These are phyloP conservation scores for Phymanthus crucifer DNA, from an alignment of 92 coral and sea anemone genomes.

Conservation along the genomic window DNA sequence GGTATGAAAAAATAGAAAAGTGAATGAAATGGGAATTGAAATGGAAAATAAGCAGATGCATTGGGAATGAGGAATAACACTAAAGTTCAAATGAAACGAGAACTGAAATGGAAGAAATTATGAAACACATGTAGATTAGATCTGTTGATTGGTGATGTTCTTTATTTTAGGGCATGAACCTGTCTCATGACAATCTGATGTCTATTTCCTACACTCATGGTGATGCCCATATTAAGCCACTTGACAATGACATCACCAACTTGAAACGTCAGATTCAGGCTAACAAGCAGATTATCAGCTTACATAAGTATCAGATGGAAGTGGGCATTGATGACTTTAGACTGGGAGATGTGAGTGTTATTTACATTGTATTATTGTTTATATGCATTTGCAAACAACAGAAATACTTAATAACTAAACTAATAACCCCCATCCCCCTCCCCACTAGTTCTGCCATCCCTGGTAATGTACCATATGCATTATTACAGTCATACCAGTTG, in stretches of 20 bases:
- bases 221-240: slow-evolving; percentile 82
- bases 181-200: slow-evolving; percentile 80
- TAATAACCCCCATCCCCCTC: too few species aligned
- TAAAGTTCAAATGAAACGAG: too few species aligned
- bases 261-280: slow-evolving; percentile 94
- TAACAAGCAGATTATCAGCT: slow-evolving; percentile 88
- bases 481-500: too few species aligned
- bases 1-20: too few species aligned
- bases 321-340: slow-evolving; percentile 79
- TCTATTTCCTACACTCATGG: slow-evolving; percentile 86
- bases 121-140: too few species aligned
- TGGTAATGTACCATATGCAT: too few species aligned
- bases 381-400: neutral
- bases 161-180: slow-evolving; percentile 77
- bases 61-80: too few species aligned
- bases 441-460: too few species aligned
- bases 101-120: too few species aligned
- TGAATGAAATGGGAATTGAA: too few species aligned
- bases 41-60: too few species aligned
- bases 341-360: slow-evolving; percentile 77
- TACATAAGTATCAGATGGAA: slow-evolving; percentile 80
- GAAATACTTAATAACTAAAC: too few species aligned
- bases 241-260: slow-evolving; percentile 87
- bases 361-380: neutral
- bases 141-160: neutral